Base-by-base conservation (phyloP, 2,113 vertebrate species). In the Hemicordylus capensis region DNA sequence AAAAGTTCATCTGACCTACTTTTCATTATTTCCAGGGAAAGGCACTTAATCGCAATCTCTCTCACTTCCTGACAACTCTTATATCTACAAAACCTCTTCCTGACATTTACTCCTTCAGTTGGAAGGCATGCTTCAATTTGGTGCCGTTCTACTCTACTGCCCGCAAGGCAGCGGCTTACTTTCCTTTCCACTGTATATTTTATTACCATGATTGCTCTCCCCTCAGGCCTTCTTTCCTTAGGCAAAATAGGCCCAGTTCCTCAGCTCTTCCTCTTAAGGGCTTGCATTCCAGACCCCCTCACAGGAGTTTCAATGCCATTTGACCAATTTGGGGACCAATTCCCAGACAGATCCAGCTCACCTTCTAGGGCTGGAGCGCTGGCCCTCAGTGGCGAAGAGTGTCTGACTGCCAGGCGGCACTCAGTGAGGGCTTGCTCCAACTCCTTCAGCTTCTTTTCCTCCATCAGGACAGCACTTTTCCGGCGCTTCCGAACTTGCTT, bases 401-500 rank as follows among this genome's bases (percentile, higher is more conserved):
- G 88, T 44, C 92, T 89, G 0, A 94, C 95, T 83, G 90, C 94
- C 54, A 96, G 91, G 85, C 93, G 91, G 34, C 93, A 95, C 81
- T 98, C 97, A 4, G 95, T 93, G 84, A 98, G 94, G 3, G 96
- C 87, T 69, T 95, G 95, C 94, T 98, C 96, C 78, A 98, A 96
- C 1, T 96, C 97, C 69, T 95, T 96, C 84, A 98, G 95, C 92
- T 98, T 99, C 94, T 95, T 97, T 94, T 98, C 98, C 90, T 98
- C 97, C 20, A 95, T 96, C 90, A 96, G 96, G 0, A 94, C 96
- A 0, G 96, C 97, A 4, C 96, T 98, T 90, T 97, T 96, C 5
- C 98, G 95, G 87, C 96, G 97, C 95, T 97, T 97, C 76, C 97
- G 97, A 44, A 97, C 94, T 48, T 97, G 96, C 80, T 98, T 95